Base-by-base conservation (phyloP, 2,888 invertebrate species). In the Cheilosia vernalis region DNA sequence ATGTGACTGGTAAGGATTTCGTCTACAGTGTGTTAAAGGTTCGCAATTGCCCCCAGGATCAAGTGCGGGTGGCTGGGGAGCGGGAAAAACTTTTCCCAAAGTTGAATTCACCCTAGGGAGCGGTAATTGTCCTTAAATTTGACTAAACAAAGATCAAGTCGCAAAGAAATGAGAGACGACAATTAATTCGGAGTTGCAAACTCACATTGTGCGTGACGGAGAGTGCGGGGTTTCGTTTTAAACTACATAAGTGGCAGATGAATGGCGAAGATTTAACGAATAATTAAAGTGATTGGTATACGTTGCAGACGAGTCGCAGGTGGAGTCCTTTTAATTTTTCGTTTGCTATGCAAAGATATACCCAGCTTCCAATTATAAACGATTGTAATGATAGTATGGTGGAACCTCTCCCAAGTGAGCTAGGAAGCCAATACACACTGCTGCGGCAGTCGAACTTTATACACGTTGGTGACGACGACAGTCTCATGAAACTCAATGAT, bases 101-200 rank as follows among this genome's bases (percentile, higher is more conserved):
- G 55, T 77, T 72, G 58, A 72, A 77, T 70, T 27, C 61, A 61
- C 85, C 58, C 60, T 13, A 51, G 74, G 85, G 81, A 81, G 49
- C 42, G 61, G 55, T 72, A 85, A 81, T 63, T 56, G 85, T 85
- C 67, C 61, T 72, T 77, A 67, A 64, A 72, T 72, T 76, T 61
- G 15, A 49, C 81, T 76, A 64, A 77, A 61, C 67, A 73, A 60
- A 56, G 49, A 60, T 79, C 73, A 56, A 60, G 53, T 42, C 27
- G 15, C 58, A 49, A 61, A 44, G 61, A 64, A 66, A 24, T 44
- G 37, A 55, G 56, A 58, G 61, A 61, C 44, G 67, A 77, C 81
- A 72, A 85, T 85, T 81, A 60, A 80, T 76, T 80, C 27, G 56
- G 53, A 53, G 60, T 51, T 72, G 72, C 63, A 55, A 85, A 77